Conservation (phyloP, 2,113 vertebrate genomes). For the Nothocercus julius region DNA sequence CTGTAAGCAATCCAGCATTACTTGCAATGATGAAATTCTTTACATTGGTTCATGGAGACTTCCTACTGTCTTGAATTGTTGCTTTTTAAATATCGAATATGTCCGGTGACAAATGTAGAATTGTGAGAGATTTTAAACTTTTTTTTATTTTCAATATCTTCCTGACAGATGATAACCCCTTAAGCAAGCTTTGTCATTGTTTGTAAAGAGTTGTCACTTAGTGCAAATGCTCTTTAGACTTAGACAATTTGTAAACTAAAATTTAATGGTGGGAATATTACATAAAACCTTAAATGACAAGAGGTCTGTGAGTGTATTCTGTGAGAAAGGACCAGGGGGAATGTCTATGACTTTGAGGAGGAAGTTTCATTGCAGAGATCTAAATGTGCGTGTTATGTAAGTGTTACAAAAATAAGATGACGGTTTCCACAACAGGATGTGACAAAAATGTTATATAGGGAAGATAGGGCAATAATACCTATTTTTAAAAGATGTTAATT, state of each 20-base stretch:
- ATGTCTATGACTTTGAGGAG: neutral
- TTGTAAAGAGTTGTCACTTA: conserved; percentile 21
- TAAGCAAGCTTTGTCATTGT: neutral
- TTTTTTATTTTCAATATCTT: neutral
- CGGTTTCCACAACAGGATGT: neutral
- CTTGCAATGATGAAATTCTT: neutral
- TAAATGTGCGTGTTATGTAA: neutral
- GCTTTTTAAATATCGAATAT: neutral
- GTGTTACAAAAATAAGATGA: neutral
- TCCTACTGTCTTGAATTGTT: neutral
- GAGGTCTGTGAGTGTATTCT: neutral
- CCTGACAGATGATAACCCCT: neutral
- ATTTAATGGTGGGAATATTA: neutral
- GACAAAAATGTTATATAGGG: neutral
- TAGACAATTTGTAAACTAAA: neutral
- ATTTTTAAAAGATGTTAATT: neutral
- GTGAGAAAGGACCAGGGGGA: neutral
- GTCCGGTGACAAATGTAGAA: neutral
- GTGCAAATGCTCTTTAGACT: neutral
- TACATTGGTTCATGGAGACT: neutral
- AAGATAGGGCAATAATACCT: neutral
- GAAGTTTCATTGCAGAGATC: neutral
- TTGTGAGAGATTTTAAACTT: neutral
- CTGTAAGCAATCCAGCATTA: neutral
- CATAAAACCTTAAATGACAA: neutral